phyloP scores from a whole-genome alignment of 2,113 vertebrate species.

The Cynopterus brachyotis region DNA sequence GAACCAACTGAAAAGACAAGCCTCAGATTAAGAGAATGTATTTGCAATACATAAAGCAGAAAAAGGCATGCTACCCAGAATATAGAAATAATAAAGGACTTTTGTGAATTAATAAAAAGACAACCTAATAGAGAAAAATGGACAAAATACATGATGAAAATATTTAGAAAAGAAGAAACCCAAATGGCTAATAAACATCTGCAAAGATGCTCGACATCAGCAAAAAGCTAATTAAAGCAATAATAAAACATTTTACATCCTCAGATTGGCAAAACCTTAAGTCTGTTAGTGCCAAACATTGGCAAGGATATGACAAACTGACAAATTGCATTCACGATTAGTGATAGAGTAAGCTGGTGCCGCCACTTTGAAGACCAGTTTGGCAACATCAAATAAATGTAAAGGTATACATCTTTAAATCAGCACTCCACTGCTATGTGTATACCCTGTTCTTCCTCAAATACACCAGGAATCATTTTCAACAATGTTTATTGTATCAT shows the following conservation, averaged over 20 bases:
- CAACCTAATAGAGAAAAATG: background rate
- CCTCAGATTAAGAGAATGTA: background rate
- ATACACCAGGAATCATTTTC: background rate
- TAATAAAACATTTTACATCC: background rate
- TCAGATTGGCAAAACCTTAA: background rate
- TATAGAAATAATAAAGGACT: background rate
- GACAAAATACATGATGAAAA: background rate
- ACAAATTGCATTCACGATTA: background rate
- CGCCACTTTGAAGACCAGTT: background rate
- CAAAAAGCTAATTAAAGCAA: conserved; percentile 9
- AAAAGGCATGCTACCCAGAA: background rate
- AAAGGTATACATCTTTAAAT: background rate
- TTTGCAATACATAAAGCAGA: background rate
- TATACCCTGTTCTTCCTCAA: background rate
- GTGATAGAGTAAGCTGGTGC: background rate
- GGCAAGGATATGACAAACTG: background rate
- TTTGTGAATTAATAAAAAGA: conserved; percentile 10
- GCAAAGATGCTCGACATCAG: background rate
- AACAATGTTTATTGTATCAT: background rate
- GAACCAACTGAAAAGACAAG: background rate
- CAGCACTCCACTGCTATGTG: background rate
- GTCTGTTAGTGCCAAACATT: background rate
- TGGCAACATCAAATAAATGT: background rate
- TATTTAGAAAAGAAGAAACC: conserved; percentile 4
- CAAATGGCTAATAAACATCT: background rate